Percentiles rank a stretch among this genome's conserved stretches.
Conservation (phyloP, 2,113 vertebrate genomes). For the Ramphastos sulfuratus region DNA sequence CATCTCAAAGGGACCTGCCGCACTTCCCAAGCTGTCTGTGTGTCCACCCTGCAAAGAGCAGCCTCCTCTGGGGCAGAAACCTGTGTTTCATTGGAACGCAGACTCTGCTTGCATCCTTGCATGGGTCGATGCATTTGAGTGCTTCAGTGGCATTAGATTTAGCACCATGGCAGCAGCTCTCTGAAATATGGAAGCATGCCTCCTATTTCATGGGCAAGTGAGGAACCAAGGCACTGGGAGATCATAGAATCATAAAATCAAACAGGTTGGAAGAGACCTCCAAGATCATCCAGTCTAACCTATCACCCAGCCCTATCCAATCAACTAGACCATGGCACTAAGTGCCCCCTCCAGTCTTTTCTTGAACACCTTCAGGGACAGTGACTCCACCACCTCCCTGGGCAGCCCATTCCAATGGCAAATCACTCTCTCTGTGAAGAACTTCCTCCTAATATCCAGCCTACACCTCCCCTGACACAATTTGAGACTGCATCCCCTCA, state of each 20-base stretch:
- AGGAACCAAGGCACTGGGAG: background rate
- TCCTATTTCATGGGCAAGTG: background rate
- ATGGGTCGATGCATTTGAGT: background rate
- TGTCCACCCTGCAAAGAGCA: background rate
- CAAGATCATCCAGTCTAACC: too few relatives aligned
- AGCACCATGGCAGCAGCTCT: background rate
- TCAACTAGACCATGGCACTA: too few relatives aligned
- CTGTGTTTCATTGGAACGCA: background rate
- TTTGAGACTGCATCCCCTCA: too few relatives aligned
- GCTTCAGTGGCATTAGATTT: background rate
- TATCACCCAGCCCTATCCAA: too few relatives aligned
- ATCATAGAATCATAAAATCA: background rate
- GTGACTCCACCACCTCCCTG: too few relatives aligned
- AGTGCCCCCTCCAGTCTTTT: too few relatives aligned
- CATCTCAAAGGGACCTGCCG: background rate
- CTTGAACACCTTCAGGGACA: too few relatives aligned
- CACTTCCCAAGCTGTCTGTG: background rate
- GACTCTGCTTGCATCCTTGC: background rate
- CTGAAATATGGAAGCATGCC: background rate
- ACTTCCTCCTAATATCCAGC: too few relatives aligned
- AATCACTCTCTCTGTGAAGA: too few relatives aligned
- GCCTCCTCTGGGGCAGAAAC: background rate
- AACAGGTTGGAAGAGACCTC: too few relatives aligned
- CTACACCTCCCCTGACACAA: too few relatives aligned
- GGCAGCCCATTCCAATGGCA: too few relatives aligned